Base-by-base conservation (phyloP, 2,797 vertebrate species). In the Pangasius macronema region DNA sequence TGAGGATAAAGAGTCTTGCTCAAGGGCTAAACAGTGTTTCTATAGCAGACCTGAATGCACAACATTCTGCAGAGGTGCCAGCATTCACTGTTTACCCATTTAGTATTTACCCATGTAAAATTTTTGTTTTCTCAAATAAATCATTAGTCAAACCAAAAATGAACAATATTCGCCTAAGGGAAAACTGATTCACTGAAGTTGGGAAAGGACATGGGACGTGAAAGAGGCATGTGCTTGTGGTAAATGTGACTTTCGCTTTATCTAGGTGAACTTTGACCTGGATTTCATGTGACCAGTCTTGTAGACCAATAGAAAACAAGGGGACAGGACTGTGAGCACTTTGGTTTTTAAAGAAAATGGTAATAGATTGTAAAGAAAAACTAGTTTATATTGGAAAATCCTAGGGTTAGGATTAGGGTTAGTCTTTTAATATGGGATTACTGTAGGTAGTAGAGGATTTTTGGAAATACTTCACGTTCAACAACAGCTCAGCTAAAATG, bases 1-100 rank as follows among this genome's bases (percentile, higher is more conserved):
- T 63, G 57, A 42, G 39, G 27, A 82, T 82, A 9, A 82, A 82
- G 55, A 82, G 57, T 82, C 59, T 82, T n/a, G 6, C 39, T 65
- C 39, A 30, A 46, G 27, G 39, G 57, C 39, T 63, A n/a, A 82
- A 65, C 57, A n/a, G 36, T 42, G 24, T 61, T 61, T 42, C 36
- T n/a, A 1, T 14, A 42, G 79, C 39, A 61, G 30, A 14, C 11
- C 57, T 16, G 22, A 82, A 82, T n/a, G 5, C 39, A 46, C 24
- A 2, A 1, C 13, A 82, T 82, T 22, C 6, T 42, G 57, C 53
- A 36, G 27, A 20, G 46, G 27, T 55, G 49, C 76, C 76, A 57
- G 57, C 6, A 57, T 79, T 57, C 46, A 82, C 3, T 2, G 24
- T 61, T 42, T 24, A 33, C 53, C 10, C 77, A 33, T 13, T 46